These are phyloP conservation scores for Maniola jurtina DNA, from an alignment of 1,140 invertebrate species.

Conservation along the genomic window DNA sequence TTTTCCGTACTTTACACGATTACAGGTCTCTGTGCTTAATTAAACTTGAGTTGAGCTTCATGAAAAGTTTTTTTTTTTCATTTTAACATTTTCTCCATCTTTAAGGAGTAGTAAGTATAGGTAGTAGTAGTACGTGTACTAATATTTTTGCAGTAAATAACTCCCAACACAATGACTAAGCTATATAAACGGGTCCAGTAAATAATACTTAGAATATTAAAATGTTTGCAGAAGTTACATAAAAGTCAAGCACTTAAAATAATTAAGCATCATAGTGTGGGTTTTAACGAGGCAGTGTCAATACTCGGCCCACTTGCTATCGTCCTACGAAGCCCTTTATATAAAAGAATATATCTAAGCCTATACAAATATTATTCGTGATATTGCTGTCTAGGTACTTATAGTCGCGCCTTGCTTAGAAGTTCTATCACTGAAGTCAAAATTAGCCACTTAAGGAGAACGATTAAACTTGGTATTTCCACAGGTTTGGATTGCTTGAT, in stretches of 20 bases:
- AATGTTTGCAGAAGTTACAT: constrained; percentile 7
- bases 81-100: too few relatives aligned
- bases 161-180: not conserved
- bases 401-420: too few relatives aligned
- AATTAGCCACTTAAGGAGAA: not conserved
- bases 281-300: constrained; percentile 12
- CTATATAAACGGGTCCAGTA: not conserved
- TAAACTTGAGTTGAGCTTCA: too few relatives aligned
- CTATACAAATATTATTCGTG: constrained; percentile 1
- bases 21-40: too few relatives aligned
- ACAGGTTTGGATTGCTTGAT: too few relatives aligned
- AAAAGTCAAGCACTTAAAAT: constrained; percentile 15
- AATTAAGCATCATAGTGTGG: constrained; percentile 9
- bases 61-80: too few relatives aligned
- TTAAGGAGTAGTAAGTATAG: too few relatives aligned
- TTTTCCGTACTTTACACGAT: too few relatives aligned
- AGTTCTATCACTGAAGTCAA: too few relatives aligned
- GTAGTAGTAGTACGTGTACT: too few relatives aligned
- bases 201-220: not conserved
- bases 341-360: constrained; percentile 7
- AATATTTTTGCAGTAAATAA: not conserved
- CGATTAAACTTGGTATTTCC: not conserved
- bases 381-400: too few relatives aligned
- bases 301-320: constrained; percentile 6
- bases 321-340: constrained; percentile 9